Evolutionary conservation across 1,140 invertebrate species (phyloP).

Genomic region (Zaprionus kolodkinae): DNA sequence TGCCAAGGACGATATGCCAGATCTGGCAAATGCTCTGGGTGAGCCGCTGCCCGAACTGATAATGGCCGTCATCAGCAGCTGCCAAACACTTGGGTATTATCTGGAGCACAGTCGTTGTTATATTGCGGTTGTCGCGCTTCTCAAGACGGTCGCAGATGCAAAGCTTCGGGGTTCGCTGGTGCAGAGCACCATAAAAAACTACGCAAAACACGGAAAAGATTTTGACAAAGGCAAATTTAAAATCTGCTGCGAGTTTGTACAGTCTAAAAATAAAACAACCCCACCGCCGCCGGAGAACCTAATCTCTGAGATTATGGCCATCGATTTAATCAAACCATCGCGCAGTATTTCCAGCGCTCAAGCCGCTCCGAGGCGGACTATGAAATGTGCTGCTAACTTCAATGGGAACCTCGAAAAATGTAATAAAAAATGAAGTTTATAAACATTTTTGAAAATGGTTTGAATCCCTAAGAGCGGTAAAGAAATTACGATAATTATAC

Average conservation of each 20-base stretch:
- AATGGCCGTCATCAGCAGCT: slow-evolving; percentile 62
- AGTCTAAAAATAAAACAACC: background rate
- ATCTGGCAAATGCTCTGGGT: slow-evolving; percentile 39
- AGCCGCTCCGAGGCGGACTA: background rate
- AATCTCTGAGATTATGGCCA: slow-evolving; percentile 26
- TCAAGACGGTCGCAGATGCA: slow-evolving; percentile 38
- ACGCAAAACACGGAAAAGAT: slow-evolving; percentile 52
- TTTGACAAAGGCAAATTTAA: slow-evolving; percentile 44
- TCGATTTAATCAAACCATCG: slow-evolving; percentile 2
- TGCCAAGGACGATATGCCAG: slow-evolving; percentile 39
- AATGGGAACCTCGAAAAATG: background rate
- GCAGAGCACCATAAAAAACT: slow-evolving; percentile 62
- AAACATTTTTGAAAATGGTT: background rate
- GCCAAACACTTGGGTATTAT: slow-evolving; percentile 61
- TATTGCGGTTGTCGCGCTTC: slow-evolving; percentile 52
- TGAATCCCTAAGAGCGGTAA: background rate
- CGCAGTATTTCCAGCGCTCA: background rate
- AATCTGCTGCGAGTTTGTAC: slow-evolving; percentile 31
- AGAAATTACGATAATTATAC: background rate
- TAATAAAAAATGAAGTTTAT: background rate
- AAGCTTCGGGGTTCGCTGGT: slow-evolving; percentile 50
- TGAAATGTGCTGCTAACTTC: slow-evolving; percentile 15
- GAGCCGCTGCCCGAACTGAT: slow-evolving; percentile 48
- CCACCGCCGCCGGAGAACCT: slow-evolving; percentile 15
- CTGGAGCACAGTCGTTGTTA: slow-evolving; percentile 61